phyloP scores from a whole-genome alignment of 2,888 invertebrate species.

The Amiota minor region DNA sequence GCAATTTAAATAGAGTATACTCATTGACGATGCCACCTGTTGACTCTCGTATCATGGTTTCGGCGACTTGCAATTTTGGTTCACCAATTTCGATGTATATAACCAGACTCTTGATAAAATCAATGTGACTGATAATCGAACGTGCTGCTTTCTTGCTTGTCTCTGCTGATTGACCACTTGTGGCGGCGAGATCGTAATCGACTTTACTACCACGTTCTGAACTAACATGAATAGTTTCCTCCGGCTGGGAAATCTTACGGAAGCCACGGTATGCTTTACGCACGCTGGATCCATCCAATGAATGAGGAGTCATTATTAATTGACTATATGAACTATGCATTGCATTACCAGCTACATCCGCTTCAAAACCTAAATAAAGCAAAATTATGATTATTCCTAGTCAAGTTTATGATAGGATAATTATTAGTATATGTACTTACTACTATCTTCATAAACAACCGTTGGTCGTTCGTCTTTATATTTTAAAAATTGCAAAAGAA shows the following conservation, averaged over 20 bases:
- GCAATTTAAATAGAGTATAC: slow-evolving; percentile 58
- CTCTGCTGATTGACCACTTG: not conserved
- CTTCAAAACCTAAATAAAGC: too few species aligned
- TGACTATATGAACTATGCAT: too few species aligned
- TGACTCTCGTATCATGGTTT: slow-evolving; percentile 44
- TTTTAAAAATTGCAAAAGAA: slow-evolving; percentile 64
- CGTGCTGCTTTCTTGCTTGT: not conserved
- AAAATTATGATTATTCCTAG: too few species aligned
- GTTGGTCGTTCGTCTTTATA: slow-evolving; percentile 47
- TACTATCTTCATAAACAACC: slow-evolving; percentile 14
- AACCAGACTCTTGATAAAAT: slow-evolving; percentile 35
- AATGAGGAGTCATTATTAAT: too few species aligned
- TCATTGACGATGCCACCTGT: slow-evolving; percentile 36
- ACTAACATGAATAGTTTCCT: slow-evolving; percentile 72
- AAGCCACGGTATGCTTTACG: slow-evolving; percentile 46
- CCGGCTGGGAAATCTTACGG: slow-evolving; percentile 66
- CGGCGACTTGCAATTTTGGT: slow-evolving; percentile 52
- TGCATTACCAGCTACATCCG: too few species aligned
- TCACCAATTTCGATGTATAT: slow-evolving; percentile 59
- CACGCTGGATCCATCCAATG: slow-evolving; percentile 37
- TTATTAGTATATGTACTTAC: slow-evolving; percentile 30
- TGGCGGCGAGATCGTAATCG: slow-evolving; percentile 25
- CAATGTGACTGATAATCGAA: not conserved
- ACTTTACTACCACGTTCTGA: slow-evolving; percentile 71
- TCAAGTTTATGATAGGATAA: too few species aligned